Base-by-base conservation (phyloP, 1,140 invertebrate species). In the Bactericera cockerelli region DNA sequence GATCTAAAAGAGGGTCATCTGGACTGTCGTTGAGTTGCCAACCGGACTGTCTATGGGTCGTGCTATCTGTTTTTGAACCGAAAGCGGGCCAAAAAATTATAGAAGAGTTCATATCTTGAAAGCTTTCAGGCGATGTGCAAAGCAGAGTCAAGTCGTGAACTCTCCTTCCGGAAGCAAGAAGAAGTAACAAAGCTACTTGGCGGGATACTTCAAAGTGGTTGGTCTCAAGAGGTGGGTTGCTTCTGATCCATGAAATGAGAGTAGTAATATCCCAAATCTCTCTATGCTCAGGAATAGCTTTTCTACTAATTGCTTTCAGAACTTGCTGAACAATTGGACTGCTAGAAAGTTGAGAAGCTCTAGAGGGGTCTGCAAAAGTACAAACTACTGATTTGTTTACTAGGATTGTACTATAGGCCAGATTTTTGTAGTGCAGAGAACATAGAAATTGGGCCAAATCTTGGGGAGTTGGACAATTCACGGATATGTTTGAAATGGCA, bases 1-100 rank as follows among this genome's bases (percentile, higher is more conserved):
- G n/a, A n/a, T n/a, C n/a, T n/a, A n/a, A n/a, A n/a, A n/a, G n/a
- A n/a, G n/a, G n/a, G n/a, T n/a, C n/a, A n/a, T n/a, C n/a, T n/a
- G n/a, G n/a, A n/a, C n/a, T n/a, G n/a, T n/a, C n/a, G n/a, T n/a
- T n/a, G n/a, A n/a, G n/a, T n/a, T n/a, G n/a, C n/a, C n/a, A n/a
- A n/a, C n/a, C n/a, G n/a, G n/a, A n/a, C n/a, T n/a, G n/a, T n/a
- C n/a, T n/a, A n/a, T n/a, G n/a, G n/a, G 28, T 22, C 24, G 14
- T 16, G 24, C 61, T 56, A 56, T 68, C 67, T n/a, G 67, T 69
- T 49, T 70, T 69, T n/a, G 65, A 70, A 1, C 67, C 67, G 65
- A 65, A 67, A 21, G 16, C 54, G 19, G 64, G 64, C 64, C 64
- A 67, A 13, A 64, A 57, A 61, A 64, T 62, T 3, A 69, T 59